Evolutionary conservation across 1,140 invertebrate genomes (phyloP).

Genomic region (Tyrophagus putrescentiae): DNA sequence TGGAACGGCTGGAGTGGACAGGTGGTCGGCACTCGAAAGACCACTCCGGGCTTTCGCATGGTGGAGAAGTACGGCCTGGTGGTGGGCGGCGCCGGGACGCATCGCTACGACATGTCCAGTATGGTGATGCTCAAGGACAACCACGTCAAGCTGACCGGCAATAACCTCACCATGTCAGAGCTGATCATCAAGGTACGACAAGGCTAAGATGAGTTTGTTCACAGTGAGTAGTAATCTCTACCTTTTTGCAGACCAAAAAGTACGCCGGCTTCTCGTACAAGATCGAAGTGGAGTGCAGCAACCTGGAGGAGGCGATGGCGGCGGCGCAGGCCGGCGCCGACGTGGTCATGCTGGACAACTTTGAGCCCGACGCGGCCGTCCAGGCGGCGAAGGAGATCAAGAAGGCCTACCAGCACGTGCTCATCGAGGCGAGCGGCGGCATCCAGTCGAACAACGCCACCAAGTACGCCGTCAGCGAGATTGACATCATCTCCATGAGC

Average conservation of each 20-base stretch:
- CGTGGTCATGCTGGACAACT: constrained; percentile 40
- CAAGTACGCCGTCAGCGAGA: constrained; percentile 30
- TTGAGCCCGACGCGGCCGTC: constrained; percentile 30
- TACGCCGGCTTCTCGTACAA: constrained; percentile 34
- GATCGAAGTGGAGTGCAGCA: constrained; percentile 39
- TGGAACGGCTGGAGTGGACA: constrained; percentile 33
- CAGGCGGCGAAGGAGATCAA: constrained; percentile 32
- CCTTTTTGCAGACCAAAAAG: constrained; percentile 14
- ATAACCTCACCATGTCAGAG: constrained; percentile 27
- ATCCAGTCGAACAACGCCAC: constrained; percentile 32
- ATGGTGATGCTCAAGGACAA: constrained; percentile 42
- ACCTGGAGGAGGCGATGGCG: constrained; percentile 34
- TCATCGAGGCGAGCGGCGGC: constrained; percentile 37
- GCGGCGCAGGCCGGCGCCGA: constrained; percentile 35
- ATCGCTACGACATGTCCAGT: constrained; percentile 37
- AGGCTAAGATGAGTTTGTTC: too few relatives aligned
- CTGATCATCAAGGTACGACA: neutral
- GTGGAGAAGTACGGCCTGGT: constrained; percentile 39
- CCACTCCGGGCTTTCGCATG: constrained; percentile 39
- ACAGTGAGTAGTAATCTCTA: constrained; percentile 23
- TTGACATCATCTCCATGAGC: constrained; percentile 38
- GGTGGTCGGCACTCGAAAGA: constrained; percentile 37
- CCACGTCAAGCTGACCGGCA: constrained; percentile 37
- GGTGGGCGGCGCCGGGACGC: constrained; percentile 35
- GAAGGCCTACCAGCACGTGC: constrained; percentile 30